These are phyloP conservation scores for Dendronephthya gigantea DNA, from an alignment of 64 coral and sea anemone species.

Conservation along the genomic window DNA sequence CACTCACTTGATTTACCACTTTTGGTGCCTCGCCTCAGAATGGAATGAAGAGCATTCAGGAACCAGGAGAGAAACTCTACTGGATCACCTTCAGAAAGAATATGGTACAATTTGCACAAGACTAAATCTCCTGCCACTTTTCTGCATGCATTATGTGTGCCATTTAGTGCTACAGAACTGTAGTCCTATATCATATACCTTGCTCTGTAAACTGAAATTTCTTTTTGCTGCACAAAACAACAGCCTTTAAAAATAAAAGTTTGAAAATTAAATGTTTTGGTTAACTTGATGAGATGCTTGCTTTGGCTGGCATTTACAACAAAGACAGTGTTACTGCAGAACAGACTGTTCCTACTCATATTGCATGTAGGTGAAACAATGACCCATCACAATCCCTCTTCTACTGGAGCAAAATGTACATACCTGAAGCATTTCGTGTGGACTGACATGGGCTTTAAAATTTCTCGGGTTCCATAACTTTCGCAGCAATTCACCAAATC, in stretches of 20 bases:
- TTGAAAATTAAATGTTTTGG: no score
- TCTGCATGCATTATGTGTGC: background rate
- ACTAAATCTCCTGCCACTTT: no score
- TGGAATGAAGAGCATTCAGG: constrained; percentile 85
- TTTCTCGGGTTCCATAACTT: constrained; percentile 96
- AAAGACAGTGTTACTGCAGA: no score
- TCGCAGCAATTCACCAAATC: constrained; percentile 80
- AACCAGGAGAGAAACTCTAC: constrained; percentile 97
- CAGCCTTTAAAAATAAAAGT: constrained; percentile 49
- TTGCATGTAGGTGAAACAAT: background rate
- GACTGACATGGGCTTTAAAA: constrained; percentile 94
- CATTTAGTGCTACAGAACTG: no score
- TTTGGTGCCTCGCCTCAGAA: constrained; percentile 66
- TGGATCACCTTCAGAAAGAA: constrained; percentile 51
- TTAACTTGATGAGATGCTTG: no score
- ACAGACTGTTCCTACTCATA: no score
- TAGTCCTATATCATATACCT: constrained; percentile 18
- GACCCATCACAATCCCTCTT: background rate
- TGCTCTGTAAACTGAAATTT: constrained; percentile 95
- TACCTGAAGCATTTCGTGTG: constrained; percentile 98
- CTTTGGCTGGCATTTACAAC: no score
- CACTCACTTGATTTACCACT: constrained; percentile 72
- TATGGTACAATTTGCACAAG: background rate
- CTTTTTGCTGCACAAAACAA: constrained; percentile 95
- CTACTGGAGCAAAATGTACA: no score